Base-by-base conservation (phyloP, 2,888 invertebrate genomes). In the Brassicogethes aeneus region DNA sequence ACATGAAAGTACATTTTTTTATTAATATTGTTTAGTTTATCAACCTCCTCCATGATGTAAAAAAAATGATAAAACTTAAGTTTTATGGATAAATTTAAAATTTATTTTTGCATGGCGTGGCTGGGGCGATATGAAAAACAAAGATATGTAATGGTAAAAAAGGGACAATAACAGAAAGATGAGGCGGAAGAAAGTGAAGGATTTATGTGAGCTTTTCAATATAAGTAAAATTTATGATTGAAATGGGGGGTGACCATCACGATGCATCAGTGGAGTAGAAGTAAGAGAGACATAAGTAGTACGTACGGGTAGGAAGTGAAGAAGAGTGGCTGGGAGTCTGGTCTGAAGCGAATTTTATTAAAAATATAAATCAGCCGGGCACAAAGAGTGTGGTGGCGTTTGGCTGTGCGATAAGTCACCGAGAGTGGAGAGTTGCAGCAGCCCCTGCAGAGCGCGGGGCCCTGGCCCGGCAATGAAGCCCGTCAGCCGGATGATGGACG, bases 401-500 rank as follows among this genome's bases (percentile, higher is more conserved):
- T 23, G 54, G 54, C 44, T 43, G 48, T 47, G 55, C 56, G 55
- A 57, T 57, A 59, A 59, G 59, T 56, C 56, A 57, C 52, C 48
- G 52, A 42, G 38, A 32, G 44, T 37, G 42, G 45, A 44, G 44
- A 34, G 42, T 39, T 40, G 42, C 40, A 45, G 50, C 50, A 48
- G 51, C 48, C 52, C 53, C 53, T 46, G 50, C 50, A 49, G 50
- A 43, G 48, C 47, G 50, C 15, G 14, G 16, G 16, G 50, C 64
- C 59, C 64, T 5, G 61, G 61, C 62, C 54, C 63, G 65, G 68
- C 68, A 64, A 64, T 75, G 76, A 75, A 74, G 73, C 70, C 76
- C 77, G 80, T 80, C 79, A 77, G 66, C 60, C 68, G 55, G 58
- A 76, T 80, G 80, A 81, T 78, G 75, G 80, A 81, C 80, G 78